Conservation (phyloP, 2,113 vertebrate genomes). For the Poicephalus meyeri region DNA sequence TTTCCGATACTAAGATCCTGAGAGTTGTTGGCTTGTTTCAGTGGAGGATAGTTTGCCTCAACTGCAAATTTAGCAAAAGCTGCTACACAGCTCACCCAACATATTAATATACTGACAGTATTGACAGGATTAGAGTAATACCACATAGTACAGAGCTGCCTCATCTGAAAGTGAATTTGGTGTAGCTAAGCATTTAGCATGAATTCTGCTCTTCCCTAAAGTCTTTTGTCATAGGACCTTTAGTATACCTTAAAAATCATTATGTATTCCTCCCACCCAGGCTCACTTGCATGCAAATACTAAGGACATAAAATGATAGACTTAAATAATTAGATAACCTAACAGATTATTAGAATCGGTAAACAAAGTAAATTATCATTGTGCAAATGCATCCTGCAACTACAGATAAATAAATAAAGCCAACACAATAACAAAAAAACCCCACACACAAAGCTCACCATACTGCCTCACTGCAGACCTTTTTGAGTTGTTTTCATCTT, state of each 20-base stretch:
- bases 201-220: not conserved
- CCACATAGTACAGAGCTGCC: not conserved
- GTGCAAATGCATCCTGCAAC: not conserved
- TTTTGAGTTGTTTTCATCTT: not conserved
- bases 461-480: not conserved
- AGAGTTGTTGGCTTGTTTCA: not conserved
- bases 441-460: not conserved
- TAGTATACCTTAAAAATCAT: not conserved
- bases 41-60: not conserved
- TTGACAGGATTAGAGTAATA: not conserved
- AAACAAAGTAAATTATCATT: not conserved
- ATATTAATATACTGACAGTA: not conserved
- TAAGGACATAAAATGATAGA: not conserved
- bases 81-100: not conserved
- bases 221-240: not conserved
- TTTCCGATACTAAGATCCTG: not conserved
- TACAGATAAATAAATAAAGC: not conserved
- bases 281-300: not conserved
- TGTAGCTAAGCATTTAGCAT: not conserved
- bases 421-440: not conserved
- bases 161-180: not conserved
- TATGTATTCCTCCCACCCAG: not conserved
- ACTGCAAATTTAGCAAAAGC: not conserved
- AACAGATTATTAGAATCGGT: not conserved
- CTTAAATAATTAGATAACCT: not conserved